phyloP scores from a whole-genome alignment of 2,113 vertebrate genomes.

The Candoia aspera region DNA sequence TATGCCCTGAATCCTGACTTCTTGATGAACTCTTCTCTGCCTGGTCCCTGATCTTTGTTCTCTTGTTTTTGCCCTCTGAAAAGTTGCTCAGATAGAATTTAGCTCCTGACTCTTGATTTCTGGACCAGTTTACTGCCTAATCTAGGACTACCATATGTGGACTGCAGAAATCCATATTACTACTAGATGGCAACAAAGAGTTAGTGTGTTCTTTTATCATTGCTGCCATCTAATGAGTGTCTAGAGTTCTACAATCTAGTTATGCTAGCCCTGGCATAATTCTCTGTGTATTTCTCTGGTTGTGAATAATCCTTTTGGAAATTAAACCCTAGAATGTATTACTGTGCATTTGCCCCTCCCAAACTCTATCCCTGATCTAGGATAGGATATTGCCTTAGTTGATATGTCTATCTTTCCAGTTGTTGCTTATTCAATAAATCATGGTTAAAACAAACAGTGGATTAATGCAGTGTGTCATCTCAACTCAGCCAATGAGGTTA shows the following conservation, averaged over 20 bases:
- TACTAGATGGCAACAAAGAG: not conserved
- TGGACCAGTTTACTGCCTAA: not conserved
- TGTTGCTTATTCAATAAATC: not conserved
- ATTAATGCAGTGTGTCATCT: not conserved
- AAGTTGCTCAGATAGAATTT: not conserved
- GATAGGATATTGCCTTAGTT: not conserved
- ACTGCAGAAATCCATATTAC: not conserved
- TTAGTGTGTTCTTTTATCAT: not conserved
- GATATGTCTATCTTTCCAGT: not conserved
- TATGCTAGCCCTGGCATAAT: not conserved
- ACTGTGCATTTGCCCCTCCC: not conserved
- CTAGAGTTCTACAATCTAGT: not conserved
- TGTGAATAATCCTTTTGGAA: not conserved
- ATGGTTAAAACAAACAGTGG: not conserved
- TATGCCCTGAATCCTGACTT: not conserved
- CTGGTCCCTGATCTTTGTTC: not conserved
- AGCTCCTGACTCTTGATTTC: not conserved
- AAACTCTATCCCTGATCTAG: not conserved
- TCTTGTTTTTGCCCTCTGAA: not conserved
- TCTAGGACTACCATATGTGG: not conserved
- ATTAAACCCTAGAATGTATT: not conserved
- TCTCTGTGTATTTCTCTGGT: not conserved
- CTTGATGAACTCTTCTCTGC: not conserved
- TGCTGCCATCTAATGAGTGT: not conserved
- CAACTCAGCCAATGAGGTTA: not conserved